Evolutionary conservation across 2,797 vertebrate species (phyloP).

Genomic region (Corythornis leucogaster): DNA sequence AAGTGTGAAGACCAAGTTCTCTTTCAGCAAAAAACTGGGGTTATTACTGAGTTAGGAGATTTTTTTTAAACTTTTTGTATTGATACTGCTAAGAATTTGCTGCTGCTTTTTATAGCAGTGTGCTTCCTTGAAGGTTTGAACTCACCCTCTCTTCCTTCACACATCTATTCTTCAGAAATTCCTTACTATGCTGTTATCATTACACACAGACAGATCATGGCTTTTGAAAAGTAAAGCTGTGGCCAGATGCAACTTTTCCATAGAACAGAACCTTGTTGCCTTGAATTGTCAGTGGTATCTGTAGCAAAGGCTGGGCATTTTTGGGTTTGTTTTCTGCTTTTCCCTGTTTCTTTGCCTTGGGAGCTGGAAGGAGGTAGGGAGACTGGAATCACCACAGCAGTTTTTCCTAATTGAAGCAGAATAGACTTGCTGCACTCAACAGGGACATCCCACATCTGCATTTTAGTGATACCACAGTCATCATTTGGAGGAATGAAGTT

Average conservation of each 20-base stretch:
- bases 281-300: background rate
- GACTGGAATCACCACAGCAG: background rate
- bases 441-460: background rate
- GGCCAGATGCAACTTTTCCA: background rate
- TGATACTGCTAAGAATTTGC: background rate
- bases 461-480: background rate
- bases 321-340: background rate
- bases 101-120: background rate
- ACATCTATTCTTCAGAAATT: slow-evolving; percentile 12
- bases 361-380: background rate
- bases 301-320: background rate
- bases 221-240: background rate
- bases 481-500: background rate
- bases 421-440: background rate
- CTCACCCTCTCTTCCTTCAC: background rate
- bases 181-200: background rate
- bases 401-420: background rate
- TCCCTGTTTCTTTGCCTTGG: background rate
- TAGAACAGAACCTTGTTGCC: background rate
- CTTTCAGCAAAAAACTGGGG: background rate
- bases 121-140: slow-evolving; percentile 13
- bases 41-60: background rate
- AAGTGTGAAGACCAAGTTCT: background rate
- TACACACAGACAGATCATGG: background rate
- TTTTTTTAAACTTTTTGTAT: background rate